phyloP scores from a whole-genome alignment of 2,888 invertebrate genomes.

The Drosophila vallismaia region DNA sequence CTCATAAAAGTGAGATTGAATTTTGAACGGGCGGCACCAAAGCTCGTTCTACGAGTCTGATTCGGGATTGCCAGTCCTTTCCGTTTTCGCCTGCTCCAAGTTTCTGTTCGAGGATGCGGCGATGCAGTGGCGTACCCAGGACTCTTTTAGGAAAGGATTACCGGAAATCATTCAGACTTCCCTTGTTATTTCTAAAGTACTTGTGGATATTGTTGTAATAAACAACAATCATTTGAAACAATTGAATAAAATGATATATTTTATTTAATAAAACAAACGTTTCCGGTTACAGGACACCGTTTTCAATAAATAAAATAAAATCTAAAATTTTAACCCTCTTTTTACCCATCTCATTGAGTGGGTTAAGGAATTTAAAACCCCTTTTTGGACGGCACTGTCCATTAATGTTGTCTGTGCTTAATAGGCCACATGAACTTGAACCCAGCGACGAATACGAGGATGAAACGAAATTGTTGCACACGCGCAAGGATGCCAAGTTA shows the following conservation, averaged over 20 bases:
- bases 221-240: no score
- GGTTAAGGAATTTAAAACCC: neutral
- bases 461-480: conserved; percentile 59
- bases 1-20: conserved; percentile 78
- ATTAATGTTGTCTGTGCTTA: conserved; percentile 59
- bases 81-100: neutral
- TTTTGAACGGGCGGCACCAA: conserved; percentile 66
- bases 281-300: no score
- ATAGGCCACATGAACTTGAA: conserved; percentile 76
- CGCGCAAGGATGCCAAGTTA: conserved; percentile 34
- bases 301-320: no score
- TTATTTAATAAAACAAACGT: neutral
- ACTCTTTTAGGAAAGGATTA: neutral
- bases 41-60: conserved; percentile 27
- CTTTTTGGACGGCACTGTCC: conserved; percentile 1
- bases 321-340: no score
- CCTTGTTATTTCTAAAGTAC: neutral
- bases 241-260: neutral
- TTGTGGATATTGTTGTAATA: no score
- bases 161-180: neutral
- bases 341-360: neutral
- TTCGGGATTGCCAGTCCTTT: conserved; percentile 28
- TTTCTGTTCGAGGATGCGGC: conserved; percentile 10
- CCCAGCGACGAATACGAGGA: conserved; percentile 36
- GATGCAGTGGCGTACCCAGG: conserved; percentile 5